Base-by-base conservation (phyloP, 2,888 invertebrate species). In the Pachydiplax longipennis region DNA sequence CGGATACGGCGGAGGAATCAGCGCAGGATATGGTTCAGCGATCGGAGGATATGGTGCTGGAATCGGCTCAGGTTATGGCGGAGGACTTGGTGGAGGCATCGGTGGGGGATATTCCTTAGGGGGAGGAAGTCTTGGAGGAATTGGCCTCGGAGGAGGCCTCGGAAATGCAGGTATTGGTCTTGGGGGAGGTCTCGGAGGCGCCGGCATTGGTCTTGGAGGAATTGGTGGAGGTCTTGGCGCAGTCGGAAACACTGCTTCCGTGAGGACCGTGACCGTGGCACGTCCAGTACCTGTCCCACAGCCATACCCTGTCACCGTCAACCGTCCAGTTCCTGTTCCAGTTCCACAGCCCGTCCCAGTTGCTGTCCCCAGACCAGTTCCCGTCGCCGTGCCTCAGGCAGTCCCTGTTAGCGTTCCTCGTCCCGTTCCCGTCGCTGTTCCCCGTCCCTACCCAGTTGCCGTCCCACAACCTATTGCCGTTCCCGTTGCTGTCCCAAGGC, bases 281-380 rank as follows among this genome's bases (percentile, higher is more conserved):
- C 91, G 91, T 18, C 83, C 91, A 0, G 61, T 83, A 13, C 83
- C 91, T 10, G 91, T 91, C 0, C 73, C 91, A 10, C 91, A 91
- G 65, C 91, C 91, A 40, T 91, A 91, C 91, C 91, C 91, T 0
- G 91, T 91, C 25, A 61, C 58, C n/a, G 44, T 91, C 25, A 91
- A 65, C 73, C 91, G 83, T 3, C 83, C 91, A n/a, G 61, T 83
- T 22, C 91, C 91, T 31, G 91, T 91, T 6, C 58, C 82, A 25
- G 65, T 65, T 5, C 65, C 91, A 44, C 40, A 61, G 8, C 91
- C 91, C 25, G 58, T 61, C 35, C 91, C 91, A n/a, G 65, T 91
- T 13, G 25, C 2, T 31, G 83, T 91, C n/a, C 91, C 91, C 10
- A 83, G 91, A n/a, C 83, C 91, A 6, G 82, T 83, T 31, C 91